Evolutionary conservation across 2,797 vertebrate genomes (phyloP).

Genomic region (Acanthis flammea): DNA sequence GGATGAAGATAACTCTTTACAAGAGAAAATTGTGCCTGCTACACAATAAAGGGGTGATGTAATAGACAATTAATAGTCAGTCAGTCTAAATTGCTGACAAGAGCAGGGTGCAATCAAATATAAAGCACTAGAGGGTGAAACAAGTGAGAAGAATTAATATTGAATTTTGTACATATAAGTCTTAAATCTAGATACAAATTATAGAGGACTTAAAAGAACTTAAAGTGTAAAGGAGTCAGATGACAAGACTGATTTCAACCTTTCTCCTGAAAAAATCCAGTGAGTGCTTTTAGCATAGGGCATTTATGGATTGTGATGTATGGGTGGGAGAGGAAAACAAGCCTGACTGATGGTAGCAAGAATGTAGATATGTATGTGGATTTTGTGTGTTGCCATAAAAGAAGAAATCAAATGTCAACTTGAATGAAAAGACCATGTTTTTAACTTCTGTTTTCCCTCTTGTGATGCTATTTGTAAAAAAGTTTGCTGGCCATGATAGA

Average conservation of each 20-base stretch:
- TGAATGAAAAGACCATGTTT: neutral
- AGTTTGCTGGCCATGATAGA: neutral
- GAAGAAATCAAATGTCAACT: neutral
- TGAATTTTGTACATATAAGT: neutral
- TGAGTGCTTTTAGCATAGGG: neutral
- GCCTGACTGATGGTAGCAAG: neutral
- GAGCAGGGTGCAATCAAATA: neutral
- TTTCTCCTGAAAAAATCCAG: neutral
- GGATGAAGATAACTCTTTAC: neutral
- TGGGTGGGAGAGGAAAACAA: neutral
- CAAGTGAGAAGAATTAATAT: neutral
- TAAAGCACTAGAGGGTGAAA: neutral
- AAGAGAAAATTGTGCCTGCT: neutral
- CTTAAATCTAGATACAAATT: neutral
- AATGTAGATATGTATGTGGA: neutral
- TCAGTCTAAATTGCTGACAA: neutral
- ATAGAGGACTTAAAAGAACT: neutral
- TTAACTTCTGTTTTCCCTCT: neutral
- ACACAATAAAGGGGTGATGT: neutral
- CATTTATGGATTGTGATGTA: neutral
- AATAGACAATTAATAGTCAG: neutral
- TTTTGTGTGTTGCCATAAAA: neutral
- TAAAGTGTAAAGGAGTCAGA: neutral
- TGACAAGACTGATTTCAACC: neutral
- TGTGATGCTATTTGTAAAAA: neutral